A percentile compares a stretch with the other conserved stretches of the same genome.
Conservation (phyloP, 2,113 vertebrate species). For the Rhynchomys soricoides region DNA sequence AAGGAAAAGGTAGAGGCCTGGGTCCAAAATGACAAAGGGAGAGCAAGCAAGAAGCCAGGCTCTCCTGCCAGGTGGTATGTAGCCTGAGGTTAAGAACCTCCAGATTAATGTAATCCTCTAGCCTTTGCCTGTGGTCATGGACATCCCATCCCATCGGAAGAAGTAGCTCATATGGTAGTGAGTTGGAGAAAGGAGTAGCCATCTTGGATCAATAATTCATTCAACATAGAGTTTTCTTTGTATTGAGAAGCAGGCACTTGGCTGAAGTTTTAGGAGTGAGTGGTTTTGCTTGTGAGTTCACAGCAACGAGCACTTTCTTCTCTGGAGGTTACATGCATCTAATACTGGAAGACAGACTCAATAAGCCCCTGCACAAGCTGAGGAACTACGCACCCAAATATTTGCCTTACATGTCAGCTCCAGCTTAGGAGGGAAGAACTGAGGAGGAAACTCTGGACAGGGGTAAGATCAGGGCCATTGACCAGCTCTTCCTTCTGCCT, state of each 20-base stretch:
- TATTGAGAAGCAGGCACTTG: background rate
- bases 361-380: background rate
- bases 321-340: no score
- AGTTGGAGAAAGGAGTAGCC: background rate
- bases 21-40: background rate
- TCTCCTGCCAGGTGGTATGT: background rate
- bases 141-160: background rate
- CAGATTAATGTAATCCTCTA: fast-evolving
- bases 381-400: background rate
- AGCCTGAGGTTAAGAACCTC: background rate
- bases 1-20: background rate
- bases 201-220: background rate
- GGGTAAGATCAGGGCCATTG: background rate
- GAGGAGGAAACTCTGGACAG: background rate
- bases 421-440: background rate
- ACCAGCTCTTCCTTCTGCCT: fast-evolving
- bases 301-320: background rate
- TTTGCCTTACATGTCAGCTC: background rate
- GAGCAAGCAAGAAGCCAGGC: background rate
- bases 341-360: background rate
- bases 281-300: background rate
- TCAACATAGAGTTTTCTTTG: background rate
- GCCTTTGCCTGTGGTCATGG: background rate
- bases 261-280: background rate
- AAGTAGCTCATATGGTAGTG: background rate